These are phyloP conservation scores for Himalopsyche japonica DNA, from an alignment of 2,888 invertebrate genomes.

Conservation along the genomic window DNA sequence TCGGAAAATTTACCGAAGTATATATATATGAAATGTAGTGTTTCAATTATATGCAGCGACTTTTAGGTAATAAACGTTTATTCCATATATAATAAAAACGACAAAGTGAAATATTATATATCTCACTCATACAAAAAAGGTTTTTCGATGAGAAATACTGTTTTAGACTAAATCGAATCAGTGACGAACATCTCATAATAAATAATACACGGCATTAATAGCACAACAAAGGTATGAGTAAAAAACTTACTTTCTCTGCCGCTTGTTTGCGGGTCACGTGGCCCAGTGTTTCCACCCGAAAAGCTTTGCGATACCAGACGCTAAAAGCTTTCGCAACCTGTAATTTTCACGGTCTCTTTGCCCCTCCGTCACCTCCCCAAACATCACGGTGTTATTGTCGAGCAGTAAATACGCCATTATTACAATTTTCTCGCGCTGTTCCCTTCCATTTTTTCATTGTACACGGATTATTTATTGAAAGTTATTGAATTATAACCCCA, in stretches of 20 bases:
- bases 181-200: too few relatives aligned
- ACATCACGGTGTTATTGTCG: conserved; percentile 16
- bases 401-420: conserved; percentile 9
- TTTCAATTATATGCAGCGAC: too few relatives aligned
- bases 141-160: too few relatives aligned
- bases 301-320: neutral
- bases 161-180: too few relatives aligned
- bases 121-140: too few relatives aligned
- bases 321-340: conserved; percentile 26
- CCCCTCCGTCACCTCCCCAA: conserved; percentile 10
- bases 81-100: too few relatives aligned
- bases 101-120: too few relatives aligned
- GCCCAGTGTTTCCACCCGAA: neutral
- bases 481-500: conserved; percentile 28
- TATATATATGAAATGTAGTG: too few relatives aligned
- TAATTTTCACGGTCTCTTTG: conserved; percentile 20
- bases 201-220: too few relatives aligned
- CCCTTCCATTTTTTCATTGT: conserved; percentile 3
- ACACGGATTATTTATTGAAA: conserved; percentile 15
- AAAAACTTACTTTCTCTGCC: neutral
- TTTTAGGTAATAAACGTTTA: too few relatives aligned
- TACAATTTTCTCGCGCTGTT: conserved; percentile 17
- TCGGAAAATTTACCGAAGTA: too few relatives aligned
- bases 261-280: conserved; percentile 16
- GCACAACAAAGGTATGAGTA: neutral